phyloP scores from a whole-genome alignment of 2,888 invertebrate species.

The Drosophila borealis region DNA sequence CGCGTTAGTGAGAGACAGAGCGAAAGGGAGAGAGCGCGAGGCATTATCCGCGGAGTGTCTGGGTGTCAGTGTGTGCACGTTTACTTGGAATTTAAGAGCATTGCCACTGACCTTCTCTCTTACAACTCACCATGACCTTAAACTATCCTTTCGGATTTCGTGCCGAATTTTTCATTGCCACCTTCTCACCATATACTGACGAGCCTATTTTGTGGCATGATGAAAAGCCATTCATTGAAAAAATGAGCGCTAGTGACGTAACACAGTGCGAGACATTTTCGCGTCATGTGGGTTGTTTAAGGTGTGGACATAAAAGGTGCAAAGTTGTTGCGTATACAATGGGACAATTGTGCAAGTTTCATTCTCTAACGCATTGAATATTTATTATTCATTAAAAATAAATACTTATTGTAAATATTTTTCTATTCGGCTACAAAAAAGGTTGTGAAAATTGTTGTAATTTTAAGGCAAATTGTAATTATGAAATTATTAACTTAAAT shows the following conservation, averaged over 20 bases:
- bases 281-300: slow-evolving; percentile 14
- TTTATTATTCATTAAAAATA: background rate
- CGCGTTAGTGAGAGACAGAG: slow-evolving; percentile 3
- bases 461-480: background rate
- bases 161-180: slow-evolving; percentile 8
- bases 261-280: slow-evolving; percentile 6
- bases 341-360: slow-evolving; percentile 7
- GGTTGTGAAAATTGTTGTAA: background rate
- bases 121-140: slow-evolving; percentile 55
- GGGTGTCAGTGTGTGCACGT: slow-evolving; percentile 17
- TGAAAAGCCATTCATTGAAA: slow-evolving; percentile 56
- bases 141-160: slow-evolving; percentile 22
- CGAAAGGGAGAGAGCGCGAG: slow-evolving; percentile 8
- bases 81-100: slow-evolving; percentile 2
- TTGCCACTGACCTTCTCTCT: slow-evolving; percentile 58
- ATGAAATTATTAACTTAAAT: background rate
- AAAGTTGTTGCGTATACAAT: slow-evolving; percentile 24
- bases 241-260: slow-evolving; percentile 26
- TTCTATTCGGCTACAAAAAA: background rate
- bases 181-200: background rate
- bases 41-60: slow-evolving; percentile 13
- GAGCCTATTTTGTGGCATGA: slow-evolving; percentile 13
- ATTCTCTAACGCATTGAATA: background rate
- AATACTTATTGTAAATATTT: background rate
- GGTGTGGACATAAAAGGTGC: slow-evolving; percentile 25